These are phyloP conservation scores for Mellilla xanthometata DNA, from an alignment of 2,888 invertebrate species.

Conservation along the genomic window DNA sequence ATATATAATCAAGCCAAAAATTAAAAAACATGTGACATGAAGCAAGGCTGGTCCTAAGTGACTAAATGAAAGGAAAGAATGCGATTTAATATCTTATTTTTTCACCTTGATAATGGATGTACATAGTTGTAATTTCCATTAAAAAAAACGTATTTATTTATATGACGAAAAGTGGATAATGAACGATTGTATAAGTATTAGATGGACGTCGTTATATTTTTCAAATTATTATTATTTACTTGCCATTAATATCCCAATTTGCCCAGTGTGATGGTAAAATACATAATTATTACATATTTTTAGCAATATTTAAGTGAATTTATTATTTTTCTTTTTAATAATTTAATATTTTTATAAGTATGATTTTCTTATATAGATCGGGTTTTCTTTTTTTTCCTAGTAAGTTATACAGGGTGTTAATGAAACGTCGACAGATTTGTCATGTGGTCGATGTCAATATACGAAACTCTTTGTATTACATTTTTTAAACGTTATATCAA, in stretches of 20 bases:
- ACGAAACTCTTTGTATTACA: no score
- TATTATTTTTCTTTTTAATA: conserved; percentile 34
- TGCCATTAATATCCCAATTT: conserved; percentile 45
- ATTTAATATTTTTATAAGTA: conserved; percentile 38
- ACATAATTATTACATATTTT: conserved; percentile 35
- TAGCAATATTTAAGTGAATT: conserved; percentile 36
- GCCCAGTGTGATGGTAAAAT: conserved; percentile 45
- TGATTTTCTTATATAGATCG: conserved; percentile 34
- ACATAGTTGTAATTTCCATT: no score
- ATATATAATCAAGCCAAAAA: no score
- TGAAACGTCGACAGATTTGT: conserved; percentile 9
- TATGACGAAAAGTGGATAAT: conserved; percentile 20
- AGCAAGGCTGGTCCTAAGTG: no score
- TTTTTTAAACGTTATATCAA: no score
- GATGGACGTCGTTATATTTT: conserved; percentile 27
- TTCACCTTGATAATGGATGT: no score
- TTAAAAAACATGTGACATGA: no score
- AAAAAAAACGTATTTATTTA: no score
- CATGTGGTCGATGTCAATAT: conserved; percentile 2
- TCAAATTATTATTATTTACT: conserved; percentile 37
- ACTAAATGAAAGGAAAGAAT: no score
- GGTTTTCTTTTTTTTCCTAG: conserved; percentile 30
- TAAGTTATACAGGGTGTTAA: conserved; percentile 19
- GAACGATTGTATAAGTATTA: conserved; percentile 20
- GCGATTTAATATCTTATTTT: no score